phyloP scores from a whole-genome alignment of 2,113 vertebrate genomes.

The Perca flavescens region DNA sequence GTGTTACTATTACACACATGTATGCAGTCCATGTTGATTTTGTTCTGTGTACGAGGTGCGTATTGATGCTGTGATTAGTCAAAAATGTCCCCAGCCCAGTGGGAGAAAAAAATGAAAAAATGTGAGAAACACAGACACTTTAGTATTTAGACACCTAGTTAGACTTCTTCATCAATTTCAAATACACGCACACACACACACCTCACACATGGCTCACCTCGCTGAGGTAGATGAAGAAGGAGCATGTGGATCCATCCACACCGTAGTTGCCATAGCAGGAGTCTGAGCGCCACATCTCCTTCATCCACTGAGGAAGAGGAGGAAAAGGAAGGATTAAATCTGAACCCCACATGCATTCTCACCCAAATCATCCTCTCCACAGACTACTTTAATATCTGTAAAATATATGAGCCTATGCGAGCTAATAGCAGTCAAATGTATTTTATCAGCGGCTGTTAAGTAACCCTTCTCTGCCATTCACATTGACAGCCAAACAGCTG shows the following conservation, averaged over 20 bases:
- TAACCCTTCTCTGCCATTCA: neutral
- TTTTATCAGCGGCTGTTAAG: neutral
- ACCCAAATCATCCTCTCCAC: neutral
- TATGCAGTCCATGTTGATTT: neutral
- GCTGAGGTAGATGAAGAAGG: conserved; percentile 99
- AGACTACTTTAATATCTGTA: neutral
- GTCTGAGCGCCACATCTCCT: conserved; percentile 98
- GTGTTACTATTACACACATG: neutral
- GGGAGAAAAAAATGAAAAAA: neutral
- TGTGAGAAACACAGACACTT: neutral
- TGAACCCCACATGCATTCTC: neutral
- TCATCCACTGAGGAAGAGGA: conserved; percentile 93
- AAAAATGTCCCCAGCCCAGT: neutral
- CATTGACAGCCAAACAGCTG: neutral
- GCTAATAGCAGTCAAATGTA: neutral
- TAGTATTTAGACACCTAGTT: neutral
- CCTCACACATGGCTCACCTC: conserved; percentile 87
- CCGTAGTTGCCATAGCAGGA: conserved; percentile 94
- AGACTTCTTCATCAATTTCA: neutral
- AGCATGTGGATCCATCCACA: conserved; percentile 95
- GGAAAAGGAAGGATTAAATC: neutral
- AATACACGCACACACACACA: neutral
- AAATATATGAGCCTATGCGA: neutral
- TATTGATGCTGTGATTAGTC: neutral
- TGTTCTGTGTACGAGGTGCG: neutral